Conservation (phyloP, 1,140 invertebrate genomes). For the Eulimnadia texana region DNA sequence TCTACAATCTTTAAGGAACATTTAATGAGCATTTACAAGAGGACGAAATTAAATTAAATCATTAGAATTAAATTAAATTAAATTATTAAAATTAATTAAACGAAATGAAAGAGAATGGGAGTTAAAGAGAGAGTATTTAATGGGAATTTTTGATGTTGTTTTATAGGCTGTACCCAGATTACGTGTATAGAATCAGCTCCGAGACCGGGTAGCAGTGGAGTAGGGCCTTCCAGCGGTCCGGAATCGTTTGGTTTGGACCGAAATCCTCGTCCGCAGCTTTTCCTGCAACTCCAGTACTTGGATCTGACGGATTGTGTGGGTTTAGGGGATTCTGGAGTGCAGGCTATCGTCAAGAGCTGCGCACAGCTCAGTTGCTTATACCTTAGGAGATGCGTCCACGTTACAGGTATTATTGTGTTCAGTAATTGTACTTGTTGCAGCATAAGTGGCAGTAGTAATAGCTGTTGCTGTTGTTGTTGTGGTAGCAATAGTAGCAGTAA, state of each 20-base stretch:
- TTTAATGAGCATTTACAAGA: too few species aligned
- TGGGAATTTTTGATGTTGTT: slow-evolving; percentile 9
- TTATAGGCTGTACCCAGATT: slow-evolving; percentile 48
- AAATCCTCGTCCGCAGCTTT: slow-evolving; percentile 14
- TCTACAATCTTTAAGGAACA: too few species aligned
- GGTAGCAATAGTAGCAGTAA: too few species aligned
- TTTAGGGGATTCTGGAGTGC: slow-evolving; percentile 65
- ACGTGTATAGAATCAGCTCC: slow-evolving; percentile 49
- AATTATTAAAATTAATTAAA: not conserved
- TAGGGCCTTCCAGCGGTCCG: not conserved
- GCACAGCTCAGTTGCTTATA: slow-evolving; percentile 77
- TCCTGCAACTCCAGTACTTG: slow-evolving; percentile 48
- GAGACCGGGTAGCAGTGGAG: slow-evolving; percentile 26
- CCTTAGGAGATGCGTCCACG: slow-evolving; percentile 65
- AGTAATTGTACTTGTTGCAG: not conserved
- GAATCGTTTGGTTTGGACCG: slow-evolving; percentile 7
- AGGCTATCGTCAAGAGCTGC: slow-evolving; percentile 66
- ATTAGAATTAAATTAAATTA: slow-evolving; percentile 21
- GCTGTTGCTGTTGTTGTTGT: too few species aligned
- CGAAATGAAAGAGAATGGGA: slow-evolving; percentile 25
- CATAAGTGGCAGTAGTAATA: not conserved
- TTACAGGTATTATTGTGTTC: slow-evolving; percentile 45
- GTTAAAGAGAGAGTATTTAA: too few species aligned
- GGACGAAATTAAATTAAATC: too few species aligned
- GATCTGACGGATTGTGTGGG: slow-evolving; percentile 73